Percentiles rank a stretch among this genome's conserved stretches.
These are phyloP conservation scores for Hafferia zeledoni DNA, from an alignment of 2,797 vertebrate genomes.

Conservation along the genomic window DNA sequence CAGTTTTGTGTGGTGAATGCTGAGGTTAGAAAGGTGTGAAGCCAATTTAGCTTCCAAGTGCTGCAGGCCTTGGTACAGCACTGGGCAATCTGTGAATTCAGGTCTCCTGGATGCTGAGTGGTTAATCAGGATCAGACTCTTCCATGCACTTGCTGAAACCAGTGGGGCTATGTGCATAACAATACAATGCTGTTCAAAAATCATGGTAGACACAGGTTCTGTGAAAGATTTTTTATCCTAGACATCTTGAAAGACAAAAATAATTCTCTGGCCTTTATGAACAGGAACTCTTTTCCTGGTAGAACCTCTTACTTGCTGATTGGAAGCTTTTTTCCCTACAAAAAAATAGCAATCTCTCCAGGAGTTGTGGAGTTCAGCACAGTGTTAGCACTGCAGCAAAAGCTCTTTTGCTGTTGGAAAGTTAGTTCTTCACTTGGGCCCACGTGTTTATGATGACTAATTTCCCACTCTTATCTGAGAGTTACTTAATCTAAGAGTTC, in stretches of 20 bases:
- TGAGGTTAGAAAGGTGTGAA: neutral
- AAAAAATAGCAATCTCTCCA: neutral
- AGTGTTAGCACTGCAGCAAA: conserved; percentile 3
- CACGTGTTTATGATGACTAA: conserved; percentile 56
- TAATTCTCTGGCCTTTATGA: neutral
- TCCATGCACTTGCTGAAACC: neutral
- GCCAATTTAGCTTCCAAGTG: neutral
- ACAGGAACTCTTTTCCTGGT: neutral
- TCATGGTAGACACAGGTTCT: neutral
- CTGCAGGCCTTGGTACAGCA: neutral
- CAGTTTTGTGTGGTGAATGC: neutral
- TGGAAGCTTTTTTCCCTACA: neutral
- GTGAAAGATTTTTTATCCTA: neutral
- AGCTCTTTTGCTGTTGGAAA: conserved; percentile 18
- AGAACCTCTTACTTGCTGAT: conserved; percentile 16
- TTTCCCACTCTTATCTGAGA: conserved; percentile 49
- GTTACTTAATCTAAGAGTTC: conserved; percentile 46
- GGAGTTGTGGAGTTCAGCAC: neutral
- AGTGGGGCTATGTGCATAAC: fast-evolving
- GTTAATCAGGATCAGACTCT: neutral
- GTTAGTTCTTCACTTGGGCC: conserved; percentile 20
- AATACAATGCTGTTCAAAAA: neutral
- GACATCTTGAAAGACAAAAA: neutral
- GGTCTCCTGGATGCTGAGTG: neutral
- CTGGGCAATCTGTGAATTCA: neutral